A percentile compares a stretch with the other conserved stretches of the same genome.
Evolutionary conservation across 2,888 invertebrate genomes (phyloP).

Genomic region (Scrobipalpa atriplicella): DNA sequence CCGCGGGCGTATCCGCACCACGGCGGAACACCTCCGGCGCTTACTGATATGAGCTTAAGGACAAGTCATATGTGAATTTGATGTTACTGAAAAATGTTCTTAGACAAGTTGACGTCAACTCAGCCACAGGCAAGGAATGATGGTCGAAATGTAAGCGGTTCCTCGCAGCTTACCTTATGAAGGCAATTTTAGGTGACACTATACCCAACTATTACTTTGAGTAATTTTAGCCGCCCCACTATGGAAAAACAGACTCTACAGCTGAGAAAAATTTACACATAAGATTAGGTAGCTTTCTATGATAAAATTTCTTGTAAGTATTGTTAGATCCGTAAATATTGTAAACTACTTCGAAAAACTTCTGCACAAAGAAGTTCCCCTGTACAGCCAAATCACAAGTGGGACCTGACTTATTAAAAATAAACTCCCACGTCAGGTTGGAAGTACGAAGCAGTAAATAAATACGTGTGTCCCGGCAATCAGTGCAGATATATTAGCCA

Average conservation of each 20-base stretch:
- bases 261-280: not conserved
- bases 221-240: too few species aligned
- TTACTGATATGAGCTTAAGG: conserved; percentile 33
- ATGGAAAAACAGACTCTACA: not conserved
- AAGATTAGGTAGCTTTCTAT: not conserved
- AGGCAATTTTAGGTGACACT: too few species aligned
- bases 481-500: conserved; percentile 75
- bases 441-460: conserved; percentile 59
- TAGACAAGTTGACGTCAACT: too few species aligned
- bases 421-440: conserved; percentile 49
- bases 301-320: not conserved
- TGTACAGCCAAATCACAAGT: conserved; percentile 32
- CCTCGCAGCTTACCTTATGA: too few species aligned
- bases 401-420: conserved; percentile 43
- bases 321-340: not conserved
- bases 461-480: conserved; percentile 69
- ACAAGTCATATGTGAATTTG: conserved; percentile 13
- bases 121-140: too few species aligned
- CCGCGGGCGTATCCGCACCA: conserved; percentile 64
- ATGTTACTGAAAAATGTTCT: too few species aligned
- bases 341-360: not conserved
- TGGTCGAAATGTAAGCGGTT: too few species aligned
- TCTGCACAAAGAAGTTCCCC: too few species aligned
- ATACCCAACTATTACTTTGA: too few species aligned
- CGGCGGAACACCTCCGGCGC: conserved; percentile 61